phyloP scores from a whole-genome alignment of 2,888 invertebrate genomes.

The Portevinia maculata region DNA sequence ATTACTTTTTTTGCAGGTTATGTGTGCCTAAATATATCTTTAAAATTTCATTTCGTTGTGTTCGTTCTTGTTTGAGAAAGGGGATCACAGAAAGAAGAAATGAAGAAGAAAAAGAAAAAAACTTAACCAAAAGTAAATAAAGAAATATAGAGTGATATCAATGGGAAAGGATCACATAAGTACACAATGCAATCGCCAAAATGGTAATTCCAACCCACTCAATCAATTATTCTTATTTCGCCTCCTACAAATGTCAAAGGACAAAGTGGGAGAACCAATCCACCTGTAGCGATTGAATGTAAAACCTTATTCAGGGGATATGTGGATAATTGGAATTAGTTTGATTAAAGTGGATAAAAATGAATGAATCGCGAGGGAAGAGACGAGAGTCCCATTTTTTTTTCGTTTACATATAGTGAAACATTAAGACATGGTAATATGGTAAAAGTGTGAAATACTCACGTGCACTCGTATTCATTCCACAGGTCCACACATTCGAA shows the following conservation, averaged over 20 bases:
- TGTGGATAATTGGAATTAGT: background rate
- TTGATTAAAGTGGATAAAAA: background rate
- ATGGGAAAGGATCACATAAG: constrained; percentile 25
- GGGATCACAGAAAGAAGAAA: constrained; percentile 12
- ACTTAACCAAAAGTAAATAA: constrained; percentile 30
- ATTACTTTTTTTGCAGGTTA: background rate
- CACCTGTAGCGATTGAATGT: constrained; percentile 33
- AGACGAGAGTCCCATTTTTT: constrained; percentile 1
- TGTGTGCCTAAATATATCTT: constrained; percentile 43
- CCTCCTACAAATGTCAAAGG: constrained; percentile 3
- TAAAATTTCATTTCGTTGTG: constrained; percentile 68
- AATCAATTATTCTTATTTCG: constrained; percentile 50
- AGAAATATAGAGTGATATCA: constrained; percentile 59
- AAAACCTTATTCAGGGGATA: constrained; percentile 5
- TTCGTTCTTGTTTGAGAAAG: constrained; percentile 67
- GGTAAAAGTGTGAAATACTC: constrained; percentile 83
- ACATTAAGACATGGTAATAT: constrained; percentile 16
- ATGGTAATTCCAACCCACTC: constrained; percentile 11
- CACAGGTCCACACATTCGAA: constrained; percentile 98
- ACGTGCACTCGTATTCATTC: constrained; percentile 99
- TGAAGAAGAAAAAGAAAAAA: constrained; percentile 22
- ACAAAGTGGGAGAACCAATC: constrained; percentile 4
- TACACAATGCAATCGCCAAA: constrained; percentile 42
- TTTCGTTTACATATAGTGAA: constrained; percentile 9
- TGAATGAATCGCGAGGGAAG: constrained; percentile 1